phyloP scores from a whole-genome alignment of 2,113 vertebrate genomes.

The Sinosuthora webbiana region DNA sequence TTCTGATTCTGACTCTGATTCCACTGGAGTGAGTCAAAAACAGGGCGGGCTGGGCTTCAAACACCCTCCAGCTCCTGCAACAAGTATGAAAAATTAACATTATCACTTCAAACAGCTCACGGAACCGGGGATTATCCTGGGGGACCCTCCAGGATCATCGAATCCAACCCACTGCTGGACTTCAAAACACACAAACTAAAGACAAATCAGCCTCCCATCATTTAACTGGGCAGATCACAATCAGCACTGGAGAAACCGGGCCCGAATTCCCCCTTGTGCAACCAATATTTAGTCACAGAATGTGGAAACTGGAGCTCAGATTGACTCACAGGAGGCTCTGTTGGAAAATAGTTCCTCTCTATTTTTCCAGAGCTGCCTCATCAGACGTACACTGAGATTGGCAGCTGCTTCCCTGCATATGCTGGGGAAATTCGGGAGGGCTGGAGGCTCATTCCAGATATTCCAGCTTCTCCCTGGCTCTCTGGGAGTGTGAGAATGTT shows the following conservation, averaged over 20 bases:
- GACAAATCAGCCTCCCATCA: accelerated
- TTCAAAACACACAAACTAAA: not conserved
- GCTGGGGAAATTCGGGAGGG: not conserved
- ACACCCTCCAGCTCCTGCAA: not conserved
- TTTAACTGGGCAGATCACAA: not conserved
- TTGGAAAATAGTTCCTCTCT: conserved; percentile 14
- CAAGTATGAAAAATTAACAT: not conserved
- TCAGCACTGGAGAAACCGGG: not conserved
- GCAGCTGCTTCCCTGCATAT: conserved; percentile 42
- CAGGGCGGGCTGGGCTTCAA: not conserved
- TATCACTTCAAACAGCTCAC: not conserved
- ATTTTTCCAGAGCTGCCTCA: not conserved
- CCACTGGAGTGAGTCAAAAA: accelerated
- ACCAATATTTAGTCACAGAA: not conserved
- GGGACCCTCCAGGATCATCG: not conserved
- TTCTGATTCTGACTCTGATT: not conserved
- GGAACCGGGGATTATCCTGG: not conserved
- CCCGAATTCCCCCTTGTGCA: not conserved
- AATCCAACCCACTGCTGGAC: not conserved
- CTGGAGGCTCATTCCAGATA: conserved; percentile 10
- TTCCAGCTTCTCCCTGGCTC: not conserved
- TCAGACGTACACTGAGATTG: not conserved
- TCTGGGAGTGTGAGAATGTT: not conserved
- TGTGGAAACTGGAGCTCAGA: not conserved
- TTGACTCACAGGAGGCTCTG: conserved; percentile 3